Base-by-base conservation (phyloP, 2,797 vertebrate species). In the Pipistrellus pygmaeus region DNA sequence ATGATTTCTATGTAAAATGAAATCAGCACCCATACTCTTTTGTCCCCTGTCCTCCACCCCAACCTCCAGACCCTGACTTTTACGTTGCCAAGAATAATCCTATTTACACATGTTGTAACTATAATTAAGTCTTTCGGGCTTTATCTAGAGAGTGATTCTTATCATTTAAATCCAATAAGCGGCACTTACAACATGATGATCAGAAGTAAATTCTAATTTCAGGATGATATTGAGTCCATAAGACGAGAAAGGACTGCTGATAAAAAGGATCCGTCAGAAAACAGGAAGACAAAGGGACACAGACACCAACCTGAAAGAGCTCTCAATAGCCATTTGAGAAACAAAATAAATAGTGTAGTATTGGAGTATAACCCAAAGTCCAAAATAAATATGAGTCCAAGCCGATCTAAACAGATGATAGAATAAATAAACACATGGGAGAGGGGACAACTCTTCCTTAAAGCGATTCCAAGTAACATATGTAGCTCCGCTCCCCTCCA, bases 321-420 rank as follows among this genome's bases (percentile, higher is more conserved):
- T 38, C 21, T 32, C n/a, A 78, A 41, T 17, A 53, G 55, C 18
- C 60, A 82, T 85, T 57, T 62, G 57, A 91, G 46, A 44, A 90
- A 88, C 66, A 92, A 94, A 93, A 94, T 85, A 84, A 94, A 95
- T 93, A 94, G 68, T 89, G 55, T 84, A 66, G 72, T 35, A 69
- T 21, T 93, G 23, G n/a, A 78, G 62, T 69, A 68, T n/a, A 51
- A 94, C 48, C 41, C 85, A 81, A 85, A 81, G 76, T 53, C 78
- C 73, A 92, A 95, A 75, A 86, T 80, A 95, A 93, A 89, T 68
- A 92, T 75, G 46, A 89, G 69, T 90, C 64, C 20, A 30, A 25
- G 30, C 51, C 60, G 80, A 91, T 27, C 81, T 81, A 76, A 90
- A 83, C 69, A 62, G 81, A 85, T 91, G 55, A 75, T 27, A 85